Evolutionary conservation across 2,888 invertebrate genomes (phyloP), one percentile per base, ranked within the genome.

Genomic region (Rugalucina vietnamica): DNA sequence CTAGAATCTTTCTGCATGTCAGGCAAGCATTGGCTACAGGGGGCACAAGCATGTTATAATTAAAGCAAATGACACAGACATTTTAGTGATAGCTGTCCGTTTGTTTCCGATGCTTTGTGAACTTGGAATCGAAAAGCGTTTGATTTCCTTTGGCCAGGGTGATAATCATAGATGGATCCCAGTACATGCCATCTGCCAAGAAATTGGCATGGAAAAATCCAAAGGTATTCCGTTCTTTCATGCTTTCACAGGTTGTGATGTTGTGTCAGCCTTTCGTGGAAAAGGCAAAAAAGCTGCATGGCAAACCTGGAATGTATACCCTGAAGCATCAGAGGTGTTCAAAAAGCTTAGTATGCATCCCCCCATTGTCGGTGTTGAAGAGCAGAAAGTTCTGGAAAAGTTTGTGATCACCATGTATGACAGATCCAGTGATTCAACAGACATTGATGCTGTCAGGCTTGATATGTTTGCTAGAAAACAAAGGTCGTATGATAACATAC

Each of bases 91-190:
- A 24, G 77, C 77, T 34, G 43, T 79, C 32, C 34, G 36, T 72
- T 76, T 76, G 24, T 29, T 80, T n/a, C 27, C 43, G 14, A 60
- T 36, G 34, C 76, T 86, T 2, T 36, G 80, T 36, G 76, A 57
- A 5, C 14, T 80, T 18, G 84, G 81, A n/a, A 65, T 84, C 10
- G 57, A 86, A 60, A 65, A 86, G 32, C 14, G 87, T 65, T 90
- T 86, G 86, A 39, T 83, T 32, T 77, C 80, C 2, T 90, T 91
- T 82, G 90, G 87, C 12, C 57, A 79, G 76, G 78, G 87, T 4
- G 14, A 49, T n/a, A 70, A 80, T 29, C 18, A 81, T 18, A 43
- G 84, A n/a, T 90, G 85, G 82, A 84, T 91, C 69, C 85, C 85
- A 14, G 57, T 88, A 10, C 82, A 88, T 87, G 88, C 88, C 1